These are phyloP conservation scores for Proisotoma minuta DNA, from an alignment of 2,888 invertebrate genomes.

Conservation along the genomic window DNA sequence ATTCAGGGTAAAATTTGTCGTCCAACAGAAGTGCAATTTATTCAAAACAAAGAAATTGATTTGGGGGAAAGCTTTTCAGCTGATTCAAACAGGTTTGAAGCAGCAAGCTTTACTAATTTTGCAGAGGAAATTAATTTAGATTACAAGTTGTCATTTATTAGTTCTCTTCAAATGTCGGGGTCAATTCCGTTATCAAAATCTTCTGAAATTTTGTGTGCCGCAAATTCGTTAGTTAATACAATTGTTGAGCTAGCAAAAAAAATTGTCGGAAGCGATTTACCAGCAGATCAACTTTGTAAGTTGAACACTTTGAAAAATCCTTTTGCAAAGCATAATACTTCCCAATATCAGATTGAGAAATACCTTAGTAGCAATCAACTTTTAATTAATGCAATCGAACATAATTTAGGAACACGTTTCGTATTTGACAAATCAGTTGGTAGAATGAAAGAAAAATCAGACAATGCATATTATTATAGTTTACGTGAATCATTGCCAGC, in stretches of 20 bases:
- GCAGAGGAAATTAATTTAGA: not conserved
- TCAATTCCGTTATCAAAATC: not conserved
- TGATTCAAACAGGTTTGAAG: not conserved
- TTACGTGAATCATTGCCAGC: not conserved
- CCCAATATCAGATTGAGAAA: not conserved
- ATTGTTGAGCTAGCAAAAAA: not conserved
- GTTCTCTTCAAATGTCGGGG: not conserved
- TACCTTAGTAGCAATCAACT: too few relatives aligned
- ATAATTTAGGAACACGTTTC: not conserved
- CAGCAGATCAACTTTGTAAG: not conserved
- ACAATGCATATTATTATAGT: too few relatives aligned
- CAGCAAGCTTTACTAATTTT: not conserved
- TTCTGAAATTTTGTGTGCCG: not conserved
- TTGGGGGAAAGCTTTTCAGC: not conserved
- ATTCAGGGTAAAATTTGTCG: not conserved
- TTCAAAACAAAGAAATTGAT: not conserved
- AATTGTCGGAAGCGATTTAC: not conserved
- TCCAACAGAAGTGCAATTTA: not conserved
- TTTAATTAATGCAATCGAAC: too few relatives aligned
- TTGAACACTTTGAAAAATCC: not conserved
- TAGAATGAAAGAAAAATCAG: not conserved
- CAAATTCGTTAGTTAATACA: not conserved
- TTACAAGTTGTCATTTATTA: not conserved
- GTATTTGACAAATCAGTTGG: not conserved
- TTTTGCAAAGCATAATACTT: not conserved